Evolutionary conservation across 2,113 vertebrate genomes (phyloP).

Genomic region (Corythoichthys intestinalis): DNA sequence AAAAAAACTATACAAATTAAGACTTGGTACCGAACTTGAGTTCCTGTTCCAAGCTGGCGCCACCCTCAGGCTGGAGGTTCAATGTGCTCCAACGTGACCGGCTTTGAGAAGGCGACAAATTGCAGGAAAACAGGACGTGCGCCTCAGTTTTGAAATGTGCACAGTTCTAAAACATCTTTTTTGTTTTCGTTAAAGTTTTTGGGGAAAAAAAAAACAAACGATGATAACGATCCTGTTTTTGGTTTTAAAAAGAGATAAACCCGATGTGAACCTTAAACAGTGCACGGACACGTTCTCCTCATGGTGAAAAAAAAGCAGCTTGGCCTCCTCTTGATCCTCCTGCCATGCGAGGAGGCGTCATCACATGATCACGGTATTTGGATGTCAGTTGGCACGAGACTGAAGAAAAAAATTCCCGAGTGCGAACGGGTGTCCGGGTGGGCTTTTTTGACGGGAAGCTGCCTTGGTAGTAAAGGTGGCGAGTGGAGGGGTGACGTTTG

Average conservation of each 20-base stretch:
- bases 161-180: constrained; percentile 45
- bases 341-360: neutral
- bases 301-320: constrained; percentile 42
- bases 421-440: constrained; percentile 40
- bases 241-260: constrained; percentile 59
- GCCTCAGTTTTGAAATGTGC: constrained; percentile 52
- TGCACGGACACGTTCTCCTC: constrained; percentile 58
- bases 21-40: constrained; percentile 70
- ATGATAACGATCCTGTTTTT: constrained; percentile 36
- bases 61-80: constrained; percentile 29
- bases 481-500: constrained; percentile 26
- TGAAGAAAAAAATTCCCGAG: constrained; percentile 27
- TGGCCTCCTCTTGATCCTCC: constrained; percentile 35
- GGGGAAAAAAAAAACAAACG: constrained; percentile 18
- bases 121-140: constrained; percentile 51
- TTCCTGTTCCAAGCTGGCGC: constrained; percentile 37
- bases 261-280: constrained; percentile 69
- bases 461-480: constrained; percentile 51
- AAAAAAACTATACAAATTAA: constrained; percentile 47
- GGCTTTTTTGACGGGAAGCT: constrained; percentile 55
- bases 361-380: constrained; percentile 3
- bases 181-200: constrained; percentile 45
- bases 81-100: neutral
- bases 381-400: constrained; percentile 52
- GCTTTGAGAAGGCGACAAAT: constrained; percentile 39